phyloP scores from a whole-genome alignment of 2,113 vertebrate species.

The Coryphaenoides rupestris region DNA sequence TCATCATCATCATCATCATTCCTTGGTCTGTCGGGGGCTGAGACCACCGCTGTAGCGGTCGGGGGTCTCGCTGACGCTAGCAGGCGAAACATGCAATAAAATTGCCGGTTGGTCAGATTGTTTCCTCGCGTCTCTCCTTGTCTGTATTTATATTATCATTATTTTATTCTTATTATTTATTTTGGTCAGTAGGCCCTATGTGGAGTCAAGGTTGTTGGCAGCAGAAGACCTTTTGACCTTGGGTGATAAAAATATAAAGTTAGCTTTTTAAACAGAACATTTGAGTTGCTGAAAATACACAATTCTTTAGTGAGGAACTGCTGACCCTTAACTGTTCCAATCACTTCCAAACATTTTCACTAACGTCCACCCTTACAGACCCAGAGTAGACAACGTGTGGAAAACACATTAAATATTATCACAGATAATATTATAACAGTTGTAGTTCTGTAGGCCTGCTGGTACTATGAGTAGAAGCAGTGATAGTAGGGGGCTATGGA shows the following conservation, averaged over 20 bases:
- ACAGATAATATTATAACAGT: no score
- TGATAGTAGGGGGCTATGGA: no score
- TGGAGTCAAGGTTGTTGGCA: background rate
- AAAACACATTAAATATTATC: no score
- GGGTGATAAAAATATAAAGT: background rate
- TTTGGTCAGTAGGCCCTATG: background rate
- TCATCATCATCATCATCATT: slow-evolving; percentile 91
- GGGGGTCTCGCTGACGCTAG: slow-evolving; percentile 88
- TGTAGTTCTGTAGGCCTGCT: no score
- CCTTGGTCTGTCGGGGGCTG: slow-evolving; percentile 90
- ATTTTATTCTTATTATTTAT: background rate
- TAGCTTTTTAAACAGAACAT: background rate
- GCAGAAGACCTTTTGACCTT: background rate
- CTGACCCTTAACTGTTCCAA: no score
- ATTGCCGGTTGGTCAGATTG: slow-evolving; percentile 92
- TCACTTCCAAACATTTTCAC: no score
- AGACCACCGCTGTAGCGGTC: slow-evolving; percentile 92
- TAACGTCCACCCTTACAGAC: no score
- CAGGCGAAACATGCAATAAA: slow-evolving; percentile 98
- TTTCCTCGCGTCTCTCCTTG: slow-evolving; percentile 61
- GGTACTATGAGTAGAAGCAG: no score
- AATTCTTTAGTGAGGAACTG: background rate
- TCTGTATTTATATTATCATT: background rate
- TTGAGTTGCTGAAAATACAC: background rate
- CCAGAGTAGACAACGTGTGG: no score